phyloP scores from a whole-genome alignment of 2,113 vertebrate genomes.

The Polypterus bichir region DNA sequence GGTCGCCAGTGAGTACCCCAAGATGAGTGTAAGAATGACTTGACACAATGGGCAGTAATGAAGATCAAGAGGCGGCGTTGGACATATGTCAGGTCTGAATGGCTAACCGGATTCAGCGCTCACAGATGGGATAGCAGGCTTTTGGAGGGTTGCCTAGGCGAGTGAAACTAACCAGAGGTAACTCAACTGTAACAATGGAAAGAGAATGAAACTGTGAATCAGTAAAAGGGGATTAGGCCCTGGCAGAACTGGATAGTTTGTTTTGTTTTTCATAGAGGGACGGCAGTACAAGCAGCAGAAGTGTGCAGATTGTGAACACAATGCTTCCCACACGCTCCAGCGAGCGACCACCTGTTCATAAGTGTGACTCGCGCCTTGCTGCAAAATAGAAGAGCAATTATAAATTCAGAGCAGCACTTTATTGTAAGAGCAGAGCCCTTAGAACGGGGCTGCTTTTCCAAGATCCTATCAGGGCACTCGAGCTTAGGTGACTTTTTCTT shows the following conservation, averaged over 20 bases:
- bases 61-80: too few species aligned
- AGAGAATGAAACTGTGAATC: constrained; percentile 35
- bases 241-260: background rate
- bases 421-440: too few species aligned
- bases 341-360: constrained; percentile 48
- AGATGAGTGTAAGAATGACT: too few species aligned
- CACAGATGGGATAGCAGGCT: constrained; percentile 47
- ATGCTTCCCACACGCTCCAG: constrained; percentile 33
- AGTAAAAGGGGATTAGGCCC: constrained; percentile 33
- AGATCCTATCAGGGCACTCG: too few species aligned
- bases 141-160: constrained; percentile 15
- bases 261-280: constrained; percentile 13
- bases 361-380: constrained; percentile 45
- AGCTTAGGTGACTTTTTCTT: too few species aligned
- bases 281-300: constrained; percentile 26
- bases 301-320: constrained; percentile 40
- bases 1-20: too few species aligned
- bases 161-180: constrained; percentile 22
- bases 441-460: too few species aligned
- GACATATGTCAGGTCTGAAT: too few species aligned
- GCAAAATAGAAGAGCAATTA: too few species aligned
- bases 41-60: too few species aligned
- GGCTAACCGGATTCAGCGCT: background rate
- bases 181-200: constrained; percentile 1
- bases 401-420: too few species aligned